Evolutionary conservation across 2,797 vertebrate genomes (phyloP).

Genomic region (Myotis myotis): DNA sequence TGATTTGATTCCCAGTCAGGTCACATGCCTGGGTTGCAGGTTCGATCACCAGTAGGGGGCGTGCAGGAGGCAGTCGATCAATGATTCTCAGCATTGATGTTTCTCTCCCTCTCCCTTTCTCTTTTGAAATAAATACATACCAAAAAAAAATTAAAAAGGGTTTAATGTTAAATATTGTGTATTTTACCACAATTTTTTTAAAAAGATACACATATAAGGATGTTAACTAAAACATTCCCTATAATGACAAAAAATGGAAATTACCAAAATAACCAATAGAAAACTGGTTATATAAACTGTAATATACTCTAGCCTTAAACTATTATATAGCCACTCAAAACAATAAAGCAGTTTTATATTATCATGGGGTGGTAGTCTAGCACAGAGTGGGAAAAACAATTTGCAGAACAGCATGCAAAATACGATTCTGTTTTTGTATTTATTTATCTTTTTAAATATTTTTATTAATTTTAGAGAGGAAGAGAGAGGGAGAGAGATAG

Average conservation of each 20-base stretch:
- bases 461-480: too few relatives aligned
- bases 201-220: background rate
- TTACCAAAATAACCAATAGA: slow-evolving; percentile 15
- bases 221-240: background rate
- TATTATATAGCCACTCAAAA: slow-evolving; percentile 3
- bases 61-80: background rate
- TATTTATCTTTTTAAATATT: too few relatives aligned
- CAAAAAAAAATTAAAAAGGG: too few relatives aligned
- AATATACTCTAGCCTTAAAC: background rate
- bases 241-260: background rate
- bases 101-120: background rate
- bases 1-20: background rate
- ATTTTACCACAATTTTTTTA: background rate
- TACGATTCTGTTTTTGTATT: background rate
- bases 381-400: slow-evolving; percentile 14
- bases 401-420: slow-evolving; percentile 17
- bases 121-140: too few relatives aligned
- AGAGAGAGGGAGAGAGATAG: too few relatives aligned
- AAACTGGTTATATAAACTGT: background rate
- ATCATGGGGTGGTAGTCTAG: background rate
- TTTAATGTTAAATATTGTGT: background rate
- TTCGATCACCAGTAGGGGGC: background rate
- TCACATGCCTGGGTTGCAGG: background rate
- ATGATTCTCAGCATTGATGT: too few relatives aligned
- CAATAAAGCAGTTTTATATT: slow-evolving; percentile 1